Evolutionary conservation across 2,888 invertebrate species (phyloP).

Genomic region (Lepidocyrtinus sp.): DNA sequence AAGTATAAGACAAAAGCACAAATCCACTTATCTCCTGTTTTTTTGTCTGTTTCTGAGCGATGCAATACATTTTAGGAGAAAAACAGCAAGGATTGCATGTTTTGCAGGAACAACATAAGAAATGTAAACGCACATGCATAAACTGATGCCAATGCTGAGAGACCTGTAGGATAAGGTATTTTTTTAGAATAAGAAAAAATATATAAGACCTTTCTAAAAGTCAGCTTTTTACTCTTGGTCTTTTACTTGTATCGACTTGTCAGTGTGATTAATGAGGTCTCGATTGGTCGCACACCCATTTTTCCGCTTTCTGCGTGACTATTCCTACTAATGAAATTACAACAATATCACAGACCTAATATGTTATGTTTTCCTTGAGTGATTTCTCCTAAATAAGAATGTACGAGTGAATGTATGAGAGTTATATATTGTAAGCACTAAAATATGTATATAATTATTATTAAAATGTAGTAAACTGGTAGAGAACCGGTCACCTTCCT

Average conservation of each 20-base stretch:
- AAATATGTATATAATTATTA: too few species aligned
- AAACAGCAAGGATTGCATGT: neutral
- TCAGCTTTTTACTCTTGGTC: conserved; percentile 9
- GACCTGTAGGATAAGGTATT: neutral
- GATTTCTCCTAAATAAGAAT: too few species aligned
- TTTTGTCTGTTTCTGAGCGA: conserved; percentile 49
- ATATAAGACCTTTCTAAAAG: neutral
- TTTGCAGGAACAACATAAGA: conserved; percentile 7
- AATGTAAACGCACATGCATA: conserved; percentile 27
- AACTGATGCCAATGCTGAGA: conserved; percentile 3
- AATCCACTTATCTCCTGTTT: conserved; percentile 49
- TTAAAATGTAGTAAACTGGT: too few species aligned
- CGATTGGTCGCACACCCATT: conserved; percentile 58
- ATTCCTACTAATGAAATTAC: conserved; percentile 61
- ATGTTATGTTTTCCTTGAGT: too few species aligned
- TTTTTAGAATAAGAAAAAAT: neutral
- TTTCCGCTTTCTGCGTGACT: conserved; percentile 48
- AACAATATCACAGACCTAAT: conserved; percentile 61
- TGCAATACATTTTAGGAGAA: conserved; percentile 46
- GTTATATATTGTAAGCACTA: too few species aligned
- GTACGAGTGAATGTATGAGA: too few species aligned
- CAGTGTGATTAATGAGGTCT: conserved; percentile 66
- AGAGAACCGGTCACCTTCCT: too few species aligned
- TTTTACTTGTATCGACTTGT: conserved; percentile 53
- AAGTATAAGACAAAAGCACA: conserved; percentile 25